Percentiles rank a stretch among this genome's conserved stretches.
phyloP scores from a whole-genome alignment of 2,113 vertebrate genomes.

The Beaufortia kweichowensis region DNA sequence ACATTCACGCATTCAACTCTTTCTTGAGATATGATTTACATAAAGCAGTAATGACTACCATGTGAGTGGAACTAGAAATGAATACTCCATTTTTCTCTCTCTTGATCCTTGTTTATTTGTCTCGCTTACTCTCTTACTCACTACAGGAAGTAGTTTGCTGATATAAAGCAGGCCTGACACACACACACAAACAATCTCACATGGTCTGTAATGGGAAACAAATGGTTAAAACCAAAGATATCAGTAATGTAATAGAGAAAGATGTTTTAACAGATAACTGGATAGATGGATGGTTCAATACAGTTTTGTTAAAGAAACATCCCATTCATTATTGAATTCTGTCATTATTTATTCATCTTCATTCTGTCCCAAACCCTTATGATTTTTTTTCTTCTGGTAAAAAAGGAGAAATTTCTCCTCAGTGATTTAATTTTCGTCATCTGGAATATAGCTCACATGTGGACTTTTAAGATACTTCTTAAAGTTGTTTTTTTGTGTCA shows the following conservation, averaged over 20 bases:
- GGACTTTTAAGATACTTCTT: too few species aligned
- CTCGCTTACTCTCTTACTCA: slow-evolving; percentile 13
- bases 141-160: slow-evolving; percentile 43
- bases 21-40: slow-evolving; percentile 20
- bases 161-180: slow-evolving; percentile 58
- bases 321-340: too few species aligned
- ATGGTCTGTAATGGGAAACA: slow-evolving; percentile 29
- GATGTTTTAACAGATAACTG: slow-evolving; percentile 3
- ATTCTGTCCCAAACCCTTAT: too few species aligned
- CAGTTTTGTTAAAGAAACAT: too few species aligned
- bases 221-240: slow-evolving; percentile 17
- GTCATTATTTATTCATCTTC: too few species aligned
- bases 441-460: too few species aligned
- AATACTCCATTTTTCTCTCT: background rate
- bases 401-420: too few species aligned
- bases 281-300: background rate
- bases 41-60: slow-evolving; percentile 23
- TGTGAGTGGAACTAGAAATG: slow-evolving; percentile 23
- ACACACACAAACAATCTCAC: slow-evolving; percentile 50
- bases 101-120: background rate
- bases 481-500: too few species aligned
- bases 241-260: background rate
- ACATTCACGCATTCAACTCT: too few species aligned
- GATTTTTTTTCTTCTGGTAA: too few species aligned
- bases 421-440: too few species aligned